Base-by-base conservation (phyloP, 2,797 vertebrate species). In the Carapus acus region DNA sequence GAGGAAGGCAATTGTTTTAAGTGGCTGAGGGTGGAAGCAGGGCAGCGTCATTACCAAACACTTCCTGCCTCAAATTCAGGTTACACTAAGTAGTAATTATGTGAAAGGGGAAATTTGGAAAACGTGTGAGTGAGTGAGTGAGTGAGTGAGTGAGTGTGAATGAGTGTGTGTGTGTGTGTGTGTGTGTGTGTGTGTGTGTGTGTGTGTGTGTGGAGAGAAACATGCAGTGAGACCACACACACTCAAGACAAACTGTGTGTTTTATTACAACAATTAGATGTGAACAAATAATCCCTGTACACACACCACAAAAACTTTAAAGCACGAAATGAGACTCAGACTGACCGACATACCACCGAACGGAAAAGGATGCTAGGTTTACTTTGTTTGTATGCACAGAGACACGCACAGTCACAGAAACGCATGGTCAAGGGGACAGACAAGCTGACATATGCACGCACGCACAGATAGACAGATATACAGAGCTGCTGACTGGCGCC, bases 41-140 rank as follows among this genome's bases (percentile, higher is more conserved):
- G 52, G 37, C 57, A 21, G 20, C 40, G 36, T 65, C 66, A 37
- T 74, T 65, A 72, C 66, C 54, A 60, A 49, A 74, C 77, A 64
- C 69, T 39, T 64, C 65, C 23, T n/a, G 38, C 50, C 37, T 36
- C 51, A 73, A 80, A 81, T 83, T 79, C 75, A 85, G 73, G 77
- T 80, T 29, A 24, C 48, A 71, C 76, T 83, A 88, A 78, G 76
- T 60, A 81, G 77, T 89, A 88, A 87, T 84, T 88, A 89, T 74
- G 80, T 78, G 31, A 21, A 47, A 15, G 33, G 69, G 72, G 74
- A 72, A 73, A 67, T 78, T 66, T 74, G 64, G 40, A 17, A 33
- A 15, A 12, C 22, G 42, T 22, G 42, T 37, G 52, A 20, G 44
- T 49, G 45, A 33, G 23, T 18, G 40, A 17, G 38, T 17, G 15